These are phyloP conservation scores for Microtus agrestis DNA, from an alignment of 2,797 vertebrate genomes.

Conservation along the genomic window DNA sequence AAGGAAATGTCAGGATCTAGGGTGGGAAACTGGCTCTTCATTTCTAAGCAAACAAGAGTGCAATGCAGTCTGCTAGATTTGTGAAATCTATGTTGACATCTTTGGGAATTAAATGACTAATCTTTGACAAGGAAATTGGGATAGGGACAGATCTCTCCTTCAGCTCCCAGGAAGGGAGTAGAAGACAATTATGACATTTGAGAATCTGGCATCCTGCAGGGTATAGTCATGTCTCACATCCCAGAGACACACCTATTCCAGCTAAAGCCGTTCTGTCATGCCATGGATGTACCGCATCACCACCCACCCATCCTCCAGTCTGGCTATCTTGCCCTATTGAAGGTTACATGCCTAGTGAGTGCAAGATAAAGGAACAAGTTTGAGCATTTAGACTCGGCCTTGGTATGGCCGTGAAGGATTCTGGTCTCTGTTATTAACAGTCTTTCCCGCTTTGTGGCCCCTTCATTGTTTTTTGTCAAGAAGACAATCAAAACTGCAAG, in stretches of 20 bases:
- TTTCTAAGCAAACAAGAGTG: neutral
- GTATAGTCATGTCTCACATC: neutral
- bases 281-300: neutral
- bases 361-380: neutral
- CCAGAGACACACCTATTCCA: neutral
- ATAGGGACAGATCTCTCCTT: neutral
- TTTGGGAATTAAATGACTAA: neutral
- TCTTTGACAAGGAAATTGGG: neutral
- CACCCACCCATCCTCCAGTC: no score
- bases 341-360: neutral
- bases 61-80: neutral
- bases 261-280: neutral
- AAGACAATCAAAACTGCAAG: neutral
- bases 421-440: neutral
- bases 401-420: neutral
- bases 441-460: neutral
- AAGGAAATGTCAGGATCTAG: neutral
- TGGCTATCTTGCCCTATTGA: neutral
- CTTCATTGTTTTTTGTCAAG: conserved; percentile 1
- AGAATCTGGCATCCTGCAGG: neutral
- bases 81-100: neutral
- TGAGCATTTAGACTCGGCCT: neutral
- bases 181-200: neutral
- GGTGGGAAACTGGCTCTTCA: neutral
- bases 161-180: neutral